Evolutionary conservation across 2,888 invertebrate genomes (phyloP), one percentile per base, ranked within the genome.

Genomic region (Corbicula japonica): DNA sequence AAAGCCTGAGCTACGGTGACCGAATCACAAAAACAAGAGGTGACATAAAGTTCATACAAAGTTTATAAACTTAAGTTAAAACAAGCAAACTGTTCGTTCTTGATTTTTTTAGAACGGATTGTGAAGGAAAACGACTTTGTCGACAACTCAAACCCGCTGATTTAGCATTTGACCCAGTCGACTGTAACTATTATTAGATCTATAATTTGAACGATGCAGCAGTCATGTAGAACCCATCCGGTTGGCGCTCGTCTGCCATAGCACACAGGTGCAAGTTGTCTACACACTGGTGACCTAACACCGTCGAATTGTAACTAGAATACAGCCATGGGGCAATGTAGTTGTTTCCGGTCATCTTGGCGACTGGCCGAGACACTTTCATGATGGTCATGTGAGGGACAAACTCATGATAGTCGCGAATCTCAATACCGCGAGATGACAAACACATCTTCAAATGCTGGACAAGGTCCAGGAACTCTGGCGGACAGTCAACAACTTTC

Each of bases 341-440:
- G 52, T 90, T 92, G 5, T 90, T 91, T 0, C 92, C 89, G 6
- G 91, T 85, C 63, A 86, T 71, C 38, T 91, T 71, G 1, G 91
- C 87, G 15, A 91, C 88, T 0, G 92, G 90, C 10, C 93, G 87
- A n/a, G 91, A 90, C 0, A 93, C 85, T 76, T 94, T 94, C 85
- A 94, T 87, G 15, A 94, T 69, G 10, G 94, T 94, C 89, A 94
- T 90, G 83, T 94, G 94, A 4, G 94, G 94, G 6, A 93, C 91
- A 83, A 88, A 94, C 18, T 93, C 93, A 87, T 92, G 92, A 38
- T 88, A 89, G 76, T 94, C 94, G n/a, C 92, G 87, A 10, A 93
- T 90, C 15, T 89, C 89, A 5, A 93, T 83, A 3, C 92, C 93
- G 21, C 85, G 86, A 41, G 89, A 85, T 18, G 76, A 78, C 23